Conservation (phyloP, 2,113 vertebrate genomes). For the Pithys albifrons region DNA sequence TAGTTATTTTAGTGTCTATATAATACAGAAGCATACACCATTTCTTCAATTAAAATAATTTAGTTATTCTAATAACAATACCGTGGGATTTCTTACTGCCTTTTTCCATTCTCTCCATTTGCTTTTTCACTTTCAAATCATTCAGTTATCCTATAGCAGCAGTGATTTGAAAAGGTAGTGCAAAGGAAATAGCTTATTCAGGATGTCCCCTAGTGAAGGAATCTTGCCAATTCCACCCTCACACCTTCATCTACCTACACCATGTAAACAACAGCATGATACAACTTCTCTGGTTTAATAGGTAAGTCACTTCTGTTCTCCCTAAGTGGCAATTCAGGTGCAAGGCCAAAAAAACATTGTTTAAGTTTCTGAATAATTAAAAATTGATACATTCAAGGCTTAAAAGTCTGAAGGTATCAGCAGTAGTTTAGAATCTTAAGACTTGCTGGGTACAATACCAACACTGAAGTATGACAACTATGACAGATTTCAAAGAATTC, state of each 20-base stretch:
- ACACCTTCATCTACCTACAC: background rate
- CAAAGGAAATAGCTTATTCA: background rate
- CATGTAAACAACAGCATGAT: background rate
- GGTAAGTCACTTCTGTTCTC: background rate
- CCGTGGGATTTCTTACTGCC: background rate
- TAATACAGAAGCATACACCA: background rate
- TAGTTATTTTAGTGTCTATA: background rate
- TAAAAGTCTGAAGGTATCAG: background rate
- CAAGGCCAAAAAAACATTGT: background rate
- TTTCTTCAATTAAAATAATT: background rate
- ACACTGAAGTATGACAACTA: background rate
- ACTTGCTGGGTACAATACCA: background rate
- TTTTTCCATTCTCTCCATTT: background rate
- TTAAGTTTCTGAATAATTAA: background rate
- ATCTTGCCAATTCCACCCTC: background rate
- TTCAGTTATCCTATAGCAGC: background rate
- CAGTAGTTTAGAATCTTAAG: background rate
- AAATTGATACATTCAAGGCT: background rate
- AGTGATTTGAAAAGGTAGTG: background rate
- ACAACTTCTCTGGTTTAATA: background rate
- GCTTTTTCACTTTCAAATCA: background rate
- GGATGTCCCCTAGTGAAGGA: background rate
- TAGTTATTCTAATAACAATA: background rate
- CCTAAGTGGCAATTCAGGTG: background rate
- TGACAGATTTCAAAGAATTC: background rate